A percentile compares a stretch with the other conserved stretches of the same genome.
phyloP scores from a whole-genome alignment of 1,140 invertebrate genomes.

The Lordiphosa stackelbergi region DNA sequence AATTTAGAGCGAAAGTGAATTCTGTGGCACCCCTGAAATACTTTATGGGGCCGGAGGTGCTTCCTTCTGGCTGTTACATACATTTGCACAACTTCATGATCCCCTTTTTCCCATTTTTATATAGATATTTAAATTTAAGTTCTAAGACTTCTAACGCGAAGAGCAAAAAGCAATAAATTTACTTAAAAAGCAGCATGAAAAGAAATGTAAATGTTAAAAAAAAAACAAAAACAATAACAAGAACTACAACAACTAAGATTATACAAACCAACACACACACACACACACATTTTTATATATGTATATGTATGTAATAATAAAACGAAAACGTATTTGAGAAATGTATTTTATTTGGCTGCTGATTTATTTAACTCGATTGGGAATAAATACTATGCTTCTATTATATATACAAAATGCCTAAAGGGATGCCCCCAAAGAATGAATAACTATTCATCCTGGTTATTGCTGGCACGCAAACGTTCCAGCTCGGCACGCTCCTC shows the following conservation, averaged over 20 bases:
- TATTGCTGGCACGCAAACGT: slow-evolving; percentile 61
- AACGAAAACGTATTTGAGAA: slow-evolving; percentile 43
- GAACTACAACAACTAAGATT: slow-evolving; percentile 33
- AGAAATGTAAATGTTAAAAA: slow-evolving; percentile 34
- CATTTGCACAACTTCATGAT: too few species aligned
- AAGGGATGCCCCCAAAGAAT: too few species aligned
- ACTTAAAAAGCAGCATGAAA: slow-evolving; percentile 45
- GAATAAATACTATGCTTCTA: slow-evolving; percentile 56
- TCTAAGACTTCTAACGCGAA: slow-evolving; percentile 49
- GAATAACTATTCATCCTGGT: slow-evolving; percentile 55
- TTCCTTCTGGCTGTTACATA: too few species aligned
- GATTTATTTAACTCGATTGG: slow-evolving; percentile 45
- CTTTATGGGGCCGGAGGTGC: too few species aligned
- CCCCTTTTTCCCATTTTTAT: too few species aligned
- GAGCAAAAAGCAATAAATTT: slow-evolving; percentile 71
- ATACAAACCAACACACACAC: slow-evolving; percentile 44
- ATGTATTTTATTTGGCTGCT: slow-evolving; percentile 19
- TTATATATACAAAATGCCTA: not conserved
- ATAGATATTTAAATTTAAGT: slow-evolving; percentile 58
- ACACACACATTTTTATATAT: slow-evolving; percentile 56
- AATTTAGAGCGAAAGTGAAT: too few species aligned
- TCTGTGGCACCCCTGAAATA: too few species aligned
- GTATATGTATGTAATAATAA: slow-evolving; percentile 40
- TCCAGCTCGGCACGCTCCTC: slow-evolving; percentile 71
- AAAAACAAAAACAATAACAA: slow-evolving; percentile 14